A percentile compares a stretch with the other conserved stretches of the same genome.
These are phyloP conservation scores for zebrafish (Danio rerio) DNA, from an alignment of 2,113 vertebrate species.

Conservation along the genomic window DNA sequence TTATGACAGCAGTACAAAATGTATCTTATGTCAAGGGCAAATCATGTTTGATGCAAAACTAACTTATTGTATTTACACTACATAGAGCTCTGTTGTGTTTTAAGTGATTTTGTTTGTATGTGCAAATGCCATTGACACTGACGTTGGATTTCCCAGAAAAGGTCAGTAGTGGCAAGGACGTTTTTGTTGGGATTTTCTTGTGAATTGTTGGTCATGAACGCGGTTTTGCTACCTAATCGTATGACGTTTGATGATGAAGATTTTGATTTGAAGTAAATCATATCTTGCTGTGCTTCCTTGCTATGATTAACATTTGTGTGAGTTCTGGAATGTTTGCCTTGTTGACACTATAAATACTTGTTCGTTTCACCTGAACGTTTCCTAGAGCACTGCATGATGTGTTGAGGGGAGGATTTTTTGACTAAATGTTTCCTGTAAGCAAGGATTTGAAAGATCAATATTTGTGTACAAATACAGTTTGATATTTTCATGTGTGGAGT, in stretches of 20 bases:
- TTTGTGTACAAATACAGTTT: constrained; percentile 20
- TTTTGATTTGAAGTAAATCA: neutral
- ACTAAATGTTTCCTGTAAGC: neutral
- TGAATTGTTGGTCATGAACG: neutral
- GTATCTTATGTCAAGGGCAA: constrained; percentile 29
- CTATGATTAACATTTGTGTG: neutral
- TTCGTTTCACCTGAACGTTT: neutral
- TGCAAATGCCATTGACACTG: constrained; percentile 7
- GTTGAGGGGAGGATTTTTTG: neutral
- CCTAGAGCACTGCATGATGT: neutral
- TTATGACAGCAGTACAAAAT: constrained; percentile 11
- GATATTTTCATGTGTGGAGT: constrained; percentile 7
- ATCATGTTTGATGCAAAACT: neutral
- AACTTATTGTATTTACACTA: neutral
- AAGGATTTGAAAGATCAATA: neutral
- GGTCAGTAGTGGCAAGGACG: neutral
- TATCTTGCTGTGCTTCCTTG: neutral
- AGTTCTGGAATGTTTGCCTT: neutral
- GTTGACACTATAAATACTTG: neutral
- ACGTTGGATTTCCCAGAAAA: constrained; percentile 20
- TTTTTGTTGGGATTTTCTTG: constrained; percentile 7
- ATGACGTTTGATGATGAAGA: neutral
- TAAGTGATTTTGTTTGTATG: constrained; percentile 15
- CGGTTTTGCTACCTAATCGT: neutral
- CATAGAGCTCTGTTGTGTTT: constrained; percentile 12